Percentiles rank a stretch among this genome's conserved stretches.
Evolutionary conservation across 30 jellyfish, hydroid and myxozoan genomes (phyloP).

Genomic region (Aurelia sp.): DNA sequence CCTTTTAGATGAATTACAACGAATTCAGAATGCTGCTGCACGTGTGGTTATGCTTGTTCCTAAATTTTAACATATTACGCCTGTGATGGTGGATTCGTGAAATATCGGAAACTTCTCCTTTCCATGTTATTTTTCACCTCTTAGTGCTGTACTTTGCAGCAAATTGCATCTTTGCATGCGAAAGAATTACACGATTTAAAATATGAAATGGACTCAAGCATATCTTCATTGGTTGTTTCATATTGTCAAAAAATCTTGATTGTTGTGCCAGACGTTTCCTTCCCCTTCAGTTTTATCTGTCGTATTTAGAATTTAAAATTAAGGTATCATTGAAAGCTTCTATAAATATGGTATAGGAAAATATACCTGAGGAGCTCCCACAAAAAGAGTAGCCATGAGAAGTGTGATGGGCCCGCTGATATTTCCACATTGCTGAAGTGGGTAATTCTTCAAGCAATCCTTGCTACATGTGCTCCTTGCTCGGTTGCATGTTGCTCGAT

Average conservation of each 20-base stretch:
- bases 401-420: constrained; percentile 8
- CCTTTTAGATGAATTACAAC: too few relatives aligned
- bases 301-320: too few relatives aligned
- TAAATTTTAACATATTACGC: too few relatives aligned
- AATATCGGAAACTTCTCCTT: too few relatives aligned
- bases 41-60: too few relatives aligned
- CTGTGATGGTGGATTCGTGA: too few relatives aligned
- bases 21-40: too few relatives aligned
- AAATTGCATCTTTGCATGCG: too few relatives aligned
- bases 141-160: too few relatives aligned
- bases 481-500: background rate
- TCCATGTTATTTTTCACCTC: too few relatives aligned
- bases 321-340: too few relatives aligned
- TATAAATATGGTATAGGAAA: background rate
- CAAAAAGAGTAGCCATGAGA: constrained; percentile 10
- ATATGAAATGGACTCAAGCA: background rate
- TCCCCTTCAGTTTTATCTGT: background rate
- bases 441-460: constrained; percentile 13
- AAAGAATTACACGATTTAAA: too few relatives aligned
- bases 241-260: background rate
- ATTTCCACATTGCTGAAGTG: constrained; percentile 8
- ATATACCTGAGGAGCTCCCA: background rate
- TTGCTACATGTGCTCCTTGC: constrained; percentile 1
- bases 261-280: background rate
- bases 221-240: background rate